A percentile compares a stretch with the other conserved stretches of the same genome.
These are phyloP conservation scores for Metalampra italica DNA, from an alignment of 2,888 invertebrate genomes.

Conservation along the genomic window DNA sequence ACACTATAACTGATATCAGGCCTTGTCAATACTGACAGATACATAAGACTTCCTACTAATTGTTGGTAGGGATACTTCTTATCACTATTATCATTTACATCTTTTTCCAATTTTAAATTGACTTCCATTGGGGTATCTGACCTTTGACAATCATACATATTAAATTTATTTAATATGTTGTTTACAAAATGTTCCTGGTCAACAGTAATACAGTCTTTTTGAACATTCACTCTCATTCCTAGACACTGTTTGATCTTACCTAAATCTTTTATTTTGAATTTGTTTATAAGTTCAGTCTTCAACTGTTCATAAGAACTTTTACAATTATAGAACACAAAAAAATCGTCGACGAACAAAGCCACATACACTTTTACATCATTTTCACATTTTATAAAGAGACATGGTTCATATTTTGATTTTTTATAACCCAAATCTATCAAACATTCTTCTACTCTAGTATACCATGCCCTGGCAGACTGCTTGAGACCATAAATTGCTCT, in stretches of 20 bases:
- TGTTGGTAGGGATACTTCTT: neutral
- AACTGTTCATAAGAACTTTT: neutral
- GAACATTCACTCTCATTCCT: neutral
- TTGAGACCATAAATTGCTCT: too few relatives aligned
- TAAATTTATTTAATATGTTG: neutral
- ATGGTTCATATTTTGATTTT: too few relatives aligned
- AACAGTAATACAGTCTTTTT: neutral
- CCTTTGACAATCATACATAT: neutral
- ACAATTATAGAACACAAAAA: neutral
- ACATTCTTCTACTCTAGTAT: too few relatives aligned
- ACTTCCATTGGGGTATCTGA: neutral
- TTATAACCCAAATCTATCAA: too few relatives aligned
- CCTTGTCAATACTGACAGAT: conserved; percentile 1
- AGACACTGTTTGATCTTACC: neutral
- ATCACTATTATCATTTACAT: neutral
- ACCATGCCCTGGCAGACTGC: too few relatives aligned
- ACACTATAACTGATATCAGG: conserved; percentile 8
- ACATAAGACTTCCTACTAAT: conserved; percentile 14
- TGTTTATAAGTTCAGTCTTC: neutral
- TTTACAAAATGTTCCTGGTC: neutral
- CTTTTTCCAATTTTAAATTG: neutral
- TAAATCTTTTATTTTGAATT: neutral
- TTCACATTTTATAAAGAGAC: too few relatives aligned
- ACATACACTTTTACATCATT: too few relatives aligned
- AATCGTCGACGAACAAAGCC: neutral